Conservation (phyloP, 2,888 invertebrate genomes). For the Proisotoma minuta region DNA sequence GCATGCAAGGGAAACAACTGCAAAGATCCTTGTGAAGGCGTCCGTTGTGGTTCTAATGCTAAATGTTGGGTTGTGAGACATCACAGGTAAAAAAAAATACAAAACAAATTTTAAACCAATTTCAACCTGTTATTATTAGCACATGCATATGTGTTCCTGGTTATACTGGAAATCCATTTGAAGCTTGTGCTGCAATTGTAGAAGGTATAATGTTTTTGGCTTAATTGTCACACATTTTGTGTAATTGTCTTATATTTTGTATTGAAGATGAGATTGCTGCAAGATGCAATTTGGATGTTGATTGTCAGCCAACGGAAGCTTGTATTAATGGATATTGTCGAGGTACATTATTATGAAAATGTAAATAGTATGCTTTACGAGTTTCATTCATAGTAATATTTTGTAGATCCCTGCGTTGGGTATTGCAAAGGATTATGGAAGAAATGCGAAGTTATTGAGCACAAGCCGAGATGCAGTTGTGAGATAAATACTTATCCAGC, state of each 20-base stretch:
- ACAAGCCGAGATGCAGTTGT: conserved; percentile 44
- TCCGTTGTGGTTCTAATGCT: conserved; percentile 45
- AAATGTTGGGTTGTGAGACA: conserved; percentile 47
- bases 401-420: conserved; percentile 46
- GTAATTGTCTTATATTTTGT: not conserved
- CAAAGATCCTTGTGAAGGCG: conserved; percentile 44
- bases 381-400: too few species aligned
- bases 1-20: conserved; percentile 43
- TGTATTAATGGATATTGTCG: conserved; percentile 46
- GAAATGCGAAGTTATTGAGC: conserved; percentile 45
- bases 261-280: conserved; percentile 46
- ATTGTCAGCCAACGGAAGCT: conserved; percentile 41
- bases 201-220: conserved; percentile 30
- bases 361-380: too few species aligned
- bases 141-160: conserved; percentile 45
- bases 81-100: conserved; percentile 19
- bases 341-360: too few species aligned
- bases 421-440: conserved; percentile 45
- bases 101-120: not conserved
- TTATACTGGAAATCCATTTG: conserved; percentile 46
- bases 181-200: conserved; percentile 46
- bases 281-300: conserved; percentile 46
- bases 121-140: not conserved
- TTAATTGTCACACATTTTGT: not conserved
- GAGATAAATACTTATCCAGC: conserved; percentile 46